Conservation (phyloP, 1,140 invertebrate species). For the Habropoda laboriosa region DNA sequence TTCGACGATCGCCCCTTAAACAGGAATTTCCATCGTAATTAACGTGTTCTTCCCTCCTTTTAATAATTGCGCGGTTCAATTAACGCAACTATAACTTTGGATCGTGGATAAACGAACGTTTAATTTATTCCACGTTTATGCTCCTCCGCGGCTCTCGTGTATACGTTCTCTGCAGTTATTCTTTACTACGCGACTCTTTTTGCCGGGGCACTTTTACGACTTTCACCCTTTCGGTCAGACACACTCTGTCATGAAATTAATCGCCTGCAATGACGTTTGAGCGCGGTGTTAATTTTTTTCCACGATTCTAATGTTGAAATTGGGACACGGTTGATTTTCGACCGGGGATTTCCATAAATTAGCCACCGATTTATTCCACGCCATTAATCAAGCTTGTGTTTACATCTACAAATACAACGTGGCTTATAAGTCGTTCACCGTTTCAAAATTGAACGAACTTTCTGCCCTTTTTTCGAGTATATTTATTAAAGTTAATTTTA, state of each 20-base stretch:
- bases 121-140: background rate
- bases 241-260: background rate
- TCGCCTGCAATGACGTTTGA: background rate
- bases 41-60: background rate
- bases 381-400: background rate
- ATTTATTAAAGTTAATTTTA: too few relatives aligned
- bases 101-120: background rate
- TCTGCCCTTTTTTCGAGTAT: too few relatives aligned
- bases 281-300: background rate
- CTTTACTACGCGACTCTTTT: too few relatives aligned
- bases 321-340: background rate
- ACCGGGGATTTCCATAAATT: background rate
- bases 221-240: background rate
- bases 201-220: background rate
- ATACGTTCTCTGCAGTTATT: too few relatives aligned
- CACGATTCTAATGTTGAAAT: background rate
- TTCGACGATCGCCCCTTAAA: too few relatives aligned
- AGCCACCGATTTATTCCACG: background rate
- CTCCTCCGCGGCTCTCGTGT: background rate
- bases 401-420: too few relatives aligned
- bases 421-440: too few relatives aligned
- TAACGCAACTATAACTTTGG: background rate
- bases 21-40: background rate
- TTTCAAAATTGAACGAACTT: too few relatives aligned
- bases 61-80: background rate